Percentiles rank a stretch among this genome's conserved stretches.
Evolutionary conservation across 1,140 invertebrate genomes (phyloP).

Genomic region (Neuroterus valhalla): DNA sequence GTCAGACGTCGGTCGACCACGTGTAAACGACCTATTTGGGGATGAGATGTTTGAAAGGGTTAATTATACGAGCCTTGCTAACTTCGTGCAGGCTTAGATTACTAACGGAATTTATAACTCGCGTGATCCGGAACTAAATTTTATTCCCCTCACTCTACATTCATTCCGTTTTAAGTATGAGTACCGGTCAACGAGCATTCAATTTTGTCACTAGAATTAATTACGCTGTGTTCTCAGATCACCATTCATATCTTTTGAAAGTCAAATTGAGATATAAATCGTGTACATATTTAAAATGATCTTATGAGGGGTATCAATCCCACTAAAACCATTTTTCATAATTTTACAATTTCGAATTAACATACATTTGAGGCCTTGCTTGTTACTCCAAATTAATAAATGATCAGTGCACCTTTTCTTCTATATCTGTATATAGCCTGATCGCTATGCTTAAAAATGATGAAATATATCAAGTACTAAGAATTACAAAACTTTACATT

Average conservation of each 20-base stretch:
- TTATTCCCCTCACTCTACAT: not conserved
- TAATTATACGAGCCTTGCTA: constrained; percentile 31
- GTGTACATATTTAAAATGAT: no score
- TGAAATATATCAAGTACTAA: no score
- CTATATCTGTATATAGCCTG: no score
- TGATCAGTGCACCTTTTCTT: no score
- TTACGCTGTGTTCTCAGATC: not conserved
- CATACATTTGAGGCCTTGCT: no score
- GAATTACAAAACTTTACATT: no score
- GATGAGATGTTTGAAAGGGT: constrained; percentile 11
- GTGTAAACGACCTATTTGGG: constrained; percentile 39
- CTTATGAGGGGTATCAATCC: no score
- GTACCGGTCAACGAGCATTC: not conserved
- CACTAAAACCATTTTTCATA: no score
- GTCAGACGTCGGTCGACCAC: constrained; percentile 34
- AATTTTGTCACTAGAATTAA: not conserved
- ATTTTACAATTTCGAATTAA: no score
- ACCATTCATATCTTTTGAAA: not conserved
- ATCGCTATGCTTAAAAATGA: no score
- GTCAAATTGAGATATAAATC: not conserved
- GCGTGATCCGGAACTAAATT: constrained; percentile 13
- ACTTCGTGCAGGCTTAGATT: constrained; percentile 16
- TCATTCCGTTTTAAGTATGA: no score
- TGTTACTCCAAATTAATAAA: no score
- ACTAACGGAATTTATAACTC: constrained; percentile 22